These are phyloP conservation scores for Anoura caudifer DNA, from an alignment of 2,113 vertebrate genomes.

Conservation along the genomic window DNA sequence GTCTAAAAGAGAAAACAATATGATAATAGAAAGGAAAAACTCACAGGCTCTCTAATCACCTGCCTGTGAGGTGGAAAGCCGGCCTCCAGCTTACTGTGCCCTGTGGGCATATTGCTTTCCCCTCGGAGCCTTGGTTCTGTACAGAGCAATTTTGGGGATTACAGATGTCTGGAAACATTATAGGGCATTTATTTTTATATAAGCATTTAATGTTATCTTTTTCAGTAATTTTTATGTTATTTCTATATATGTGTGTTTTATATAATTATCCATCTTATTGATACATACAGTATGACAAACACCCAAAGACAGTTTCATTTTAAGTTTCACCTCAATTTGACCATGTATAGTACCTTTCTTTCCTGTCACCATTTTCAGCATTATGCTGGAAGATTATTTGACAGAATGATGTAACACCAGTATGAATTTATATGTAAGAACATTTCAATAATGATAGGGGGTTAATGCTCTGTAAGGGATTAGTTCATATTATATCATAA, in stretches of 20 bases:
- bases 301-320: background rate
- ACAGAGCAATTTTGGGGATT: background rate
- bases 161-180: background rate
- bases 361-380: background rate
- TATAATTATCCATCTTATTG: background rate
- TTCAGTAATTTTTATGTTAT: background rate
- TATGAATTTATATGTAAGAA: background rate
- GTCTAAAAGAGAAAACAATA: background rate
- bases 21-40: background rate
- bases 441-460: background rate
- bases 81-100: background rate
- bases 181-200: background rate
- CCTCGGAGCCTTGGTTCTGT: background rate
- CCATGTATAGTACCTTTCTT: background rate
- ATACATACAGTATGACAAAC: background rate
- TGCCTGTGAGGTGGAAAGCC: accelerated
- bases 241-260: background rate
- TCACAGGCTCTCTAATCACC: background rate
- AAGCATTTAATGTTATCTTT: background rate
- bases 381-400: background rate
- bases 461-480: background rate
- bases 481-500: background rate
- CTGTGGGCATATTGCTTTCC: background rate
- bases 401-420: background rate
- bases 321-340: background rate